Conservation (phyloP, 2,113 vertebrate species). For the Onychorhynchus coronatus region DNA sequence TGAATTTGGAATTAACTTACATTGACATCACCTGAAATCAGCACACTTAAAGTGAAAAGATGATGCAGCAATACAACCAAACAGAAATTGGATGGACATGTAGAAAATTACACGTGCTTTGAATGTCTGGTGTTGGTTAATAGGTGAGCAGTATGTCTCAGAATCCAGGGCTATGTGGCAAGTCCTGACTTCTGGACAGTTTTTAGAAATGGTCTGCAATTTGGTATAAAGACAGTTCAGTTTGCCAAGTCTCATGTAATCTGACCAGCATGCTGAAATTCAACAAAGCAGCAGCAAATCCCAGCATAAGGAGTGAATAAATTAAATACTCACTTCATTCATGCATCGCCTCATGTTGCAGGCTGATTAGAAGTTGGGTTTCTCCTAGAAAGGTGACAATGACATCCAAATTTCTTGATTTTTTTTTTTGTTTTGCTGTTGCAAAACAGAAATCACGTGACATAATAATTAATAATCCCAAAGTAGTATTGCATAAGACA, state of each 20-base stretch:
- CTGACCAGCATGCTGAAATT: neutral
- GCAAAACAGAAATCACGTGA: neutral
- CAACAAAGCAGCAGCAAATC: neutral
- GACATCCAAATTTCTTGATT: neutral
- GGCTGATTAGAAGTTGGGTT: neutral
- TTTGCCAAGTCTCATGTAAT: neutral
- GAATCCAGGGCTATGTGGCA: neutral
- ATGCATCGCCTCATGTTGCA: neutral
- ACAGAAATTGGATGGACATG: neutral
- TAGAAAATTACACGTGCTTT: neutral
- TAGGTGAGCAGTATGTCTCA: neutral
- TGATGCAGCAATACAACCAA: neutral
- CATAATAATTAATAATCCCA: neutral
- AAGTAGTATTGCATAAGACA: neutral
- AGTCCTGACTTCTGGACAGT: neutral
- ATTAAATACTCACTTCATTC: neutral
- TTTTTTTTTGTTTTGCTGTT: neutral
- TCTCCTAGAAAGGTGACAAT: neutral
- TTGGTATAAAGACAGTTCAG: neutral
- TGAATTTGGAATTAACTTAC: neutral
- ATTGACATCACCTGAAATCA: neutral
- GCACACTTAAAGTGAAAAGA: neutral
- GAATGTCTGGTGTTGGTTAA: neutral
- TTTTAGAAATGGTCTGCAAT: neutral
- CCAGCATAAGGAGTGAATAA: neutral